Conservation (phyloP, 2,113 vertebrate genomes). For the Mustelus asterias region DNA sequence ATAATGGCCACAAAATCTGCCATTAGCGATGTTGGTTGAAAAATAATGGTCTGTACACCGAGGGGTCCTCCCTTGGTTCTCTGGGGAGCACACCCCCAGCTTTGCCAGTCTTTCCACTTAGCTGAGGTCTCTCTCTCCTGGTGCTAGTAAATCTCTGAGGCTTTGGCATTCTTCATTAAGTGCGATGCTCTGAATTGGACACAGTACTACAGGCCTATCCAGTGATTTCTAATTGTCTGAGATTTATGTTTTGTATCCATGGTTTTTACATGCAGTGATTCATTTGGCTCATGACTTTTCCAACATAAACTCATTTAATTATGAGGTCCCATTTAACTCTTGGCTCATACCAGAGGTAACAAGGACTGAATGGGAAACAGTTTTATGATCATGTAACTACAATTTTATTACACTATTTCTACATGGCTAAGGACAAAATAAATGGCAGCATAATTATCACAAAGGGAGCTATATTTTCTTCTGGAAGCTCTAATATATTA, state of each 20-base stretch:
- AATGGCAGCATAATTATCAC: background rate
- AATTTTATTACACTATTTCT: conserved; percentile 5
- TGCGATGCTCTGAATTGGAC: background rate
- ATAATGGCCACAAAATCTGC: background rate
- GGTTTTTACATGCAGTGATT: background rate
- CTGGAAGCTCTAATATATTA: background rate
- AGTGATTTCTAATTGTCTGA: background rate
- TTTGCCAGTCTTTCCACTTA: background rate
- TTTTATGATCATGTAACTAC: background rate
- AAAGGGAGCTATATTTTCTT: background rate
- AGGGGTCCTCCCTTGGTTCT: background rate
- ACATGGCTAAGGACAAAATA: conserved; percentile 5
- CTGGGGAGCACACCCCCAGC: background rate
- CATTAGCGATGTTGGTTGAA: background rate
- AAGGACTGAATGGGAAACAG: background rate
- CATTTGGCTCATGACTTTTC: background rate
- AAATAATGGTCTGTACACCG: background rate
- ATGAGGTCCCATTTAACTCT: background rate
- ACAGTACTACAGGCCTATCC: background rate
- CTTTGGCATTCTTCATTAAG: background rate
- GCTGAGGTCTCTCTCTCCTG: background rate
- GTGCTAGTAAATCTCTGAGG: background rate
- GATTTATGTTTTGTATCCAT: background rate
- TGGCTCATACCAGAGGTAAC: background rate
- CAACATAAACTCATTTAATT: background rate